These are phyloP conservation scores for Bedellia somnulentella DNA, from an alignment of 2,888 invertebrate species.

Conservation along the genomic window DNA sequence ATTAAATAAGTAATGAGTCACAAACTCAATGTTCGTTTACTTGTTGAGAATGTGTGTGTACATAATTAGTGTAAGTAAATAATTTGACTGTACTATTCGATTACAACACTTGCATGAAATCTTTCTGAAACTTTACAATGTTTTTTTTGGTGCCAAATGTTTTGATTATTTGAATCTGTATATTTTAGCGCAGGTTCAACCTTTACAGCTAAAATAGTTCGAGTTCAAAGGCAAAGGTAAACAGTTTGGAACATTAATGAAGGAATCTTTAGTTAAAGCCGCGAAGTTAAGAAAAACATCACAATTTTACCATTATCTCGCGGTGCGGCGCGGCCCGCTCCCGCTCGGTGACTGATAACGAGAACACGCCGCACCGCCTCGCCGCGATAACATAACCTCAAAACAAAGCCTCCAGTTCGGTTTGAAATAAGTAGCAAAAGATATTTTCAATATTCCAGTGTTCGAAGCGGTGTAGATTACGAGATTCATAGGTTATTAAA, in stretches of 20 bases:
- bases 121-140: too few species aligned
- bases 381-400: conserved; percentile 29
- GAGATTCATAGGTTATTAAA: conserved; percentile 57
- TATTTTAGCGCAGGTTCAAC: too few species aligned
- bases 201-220: too few species aligned
- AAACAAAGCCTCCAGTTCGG: conserved; percentile 30
- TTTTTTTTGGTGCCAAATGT: too few species aligned
- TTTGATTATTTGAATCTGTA: too few species aligned
- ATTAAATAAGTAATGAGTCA: conserved; percentile 34
- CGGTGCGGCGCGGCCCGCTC: conserved; percentile 29
- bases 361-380: conserved; percentile 39
- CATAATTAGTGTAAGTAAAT: conserved; percentile 55
- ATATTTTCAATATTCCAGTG: conserved; percentile 54
- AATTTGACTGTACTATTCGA: conserved; percentile 50
- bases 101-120: too few species aligned
- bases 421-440: conserved; percentile 16
- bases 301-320: conserved; percentile 56
- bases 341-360: conserved; percentile 43
- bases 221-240: too few species aligned
- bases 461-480: conserved; percentile 39
- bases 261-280: too few species aligned
- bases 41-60: conserved; percentile 52
- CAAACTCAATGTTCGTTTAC: conserved; percentile 47
- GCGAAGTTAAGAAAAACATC: conserved; percentile 51
- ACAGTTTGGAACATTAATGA: too few species aligned